Base-by-base conservation (phyloP, 2,888 invertebrate genomes). In the Macaria notata region DNA sequence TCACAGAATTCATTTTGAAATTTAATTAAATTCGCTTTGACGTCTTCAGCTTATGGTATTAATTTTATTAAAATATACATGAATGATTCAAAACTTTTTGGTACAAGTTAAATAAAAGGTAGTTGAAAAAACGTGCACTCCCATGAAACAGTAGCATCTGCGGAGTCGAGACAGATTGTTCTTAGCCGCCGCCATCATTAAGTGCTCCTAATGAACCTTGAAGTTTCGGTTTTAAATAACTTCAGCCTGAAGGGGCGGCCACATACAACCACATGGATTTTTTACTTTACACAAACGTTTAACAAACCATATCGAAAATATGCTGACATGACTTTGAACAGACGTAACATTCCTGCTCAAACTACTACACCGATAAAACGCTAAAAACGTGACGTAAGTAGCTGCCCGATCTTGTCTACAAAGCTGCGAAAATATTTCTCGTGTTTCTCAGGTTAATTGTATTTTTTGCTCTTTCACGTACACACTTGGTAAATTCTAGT, bases 201-300 rank as follows among this genome's bases (percentile, higher is more conserved):
- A 87, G 76, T 83, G 78, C 77, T 70, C 84, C 89, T 92, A 92
- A 92, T 92, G 92, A 91, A 84, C 83, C 92, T 84, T 89, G 83
- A 84, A 76, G 80, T 85, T 84, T 81, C 79, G 74, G 87, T 86
- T 89, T 89, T 87, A 90, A 90, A 89, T 90, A 88, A 85, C 87
- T 81, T 69, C 81, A 70, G 75, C 78, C 75, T 75, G 75, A 70
- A 78, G 83, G 86, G 88, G 88, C 87, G 88, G 84, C 71, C 68
- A 76, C 70, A 63, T 67, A 72, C 70, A 69, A 68, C 59, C 77
- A 69, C 76, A 79, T 73, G 76, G 74, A 78, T 87, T 90, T 89
- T 91, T 89, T 88, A 83, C 80, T 75, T 76, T 69, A 73, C 76
- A 81, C 79, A 84, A 79, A 73, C 75, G 66, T 76, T 81, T 81